Evolutionary conservation across 53 echinoderm and acorn worm genomes (phyloP).

Genomic region (Crossaster papposus): DNA sequence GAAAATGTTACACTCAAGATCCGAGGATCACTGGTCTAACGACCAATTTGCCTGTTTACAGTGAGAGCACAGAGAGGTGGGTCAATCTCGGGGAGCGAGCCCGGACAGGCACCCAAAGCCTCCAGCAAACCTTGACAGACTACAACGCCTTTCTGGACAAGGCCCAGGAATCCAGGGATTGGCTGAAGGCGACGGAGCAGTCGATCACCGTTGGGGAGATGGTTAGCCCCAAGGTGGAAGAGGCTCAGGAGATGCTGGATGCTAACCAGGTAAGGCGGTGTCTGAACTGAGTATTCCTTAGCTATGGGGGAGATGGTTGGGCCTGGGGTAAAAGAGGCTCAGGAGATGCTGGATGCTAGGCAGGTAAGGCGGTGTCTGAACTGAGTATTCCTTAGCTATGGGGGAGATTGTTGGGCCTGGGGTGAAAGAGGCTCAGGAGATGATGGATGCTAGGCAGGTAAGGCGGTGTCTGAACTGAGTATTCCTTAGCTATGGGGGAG

Average conservation of each 20-base stretch:
- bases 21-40: too few relatives aligned
- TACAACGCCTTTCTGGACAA: conserved; percentile 76
- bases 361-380: neutral
- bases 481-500: neutral
- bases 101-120: conserved; percentile 33
- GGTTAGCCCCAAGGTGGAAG: conserved; percentile 76
- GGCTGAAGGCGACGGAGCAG: conserved; percentile 65
- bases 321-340: neutral
- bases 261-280: conserved; percentile 65
- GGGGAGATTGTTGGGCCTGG: conserved; percentile 34
- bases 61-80: conserved; percentile 77
- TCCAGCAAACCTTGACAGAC: conserved; percentile 75
- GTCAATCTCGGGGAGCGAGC: conserved; percentile 53
- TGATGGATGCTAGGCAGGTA: conserved; percentile 17
- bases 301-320: conserved; percentile 32
- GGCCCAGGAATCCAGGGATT: conserved; percentile 71
- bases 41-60: conserved; percentile 14
- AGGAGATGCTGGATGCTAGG: conserved; percentile 16
- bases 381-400: neutral
- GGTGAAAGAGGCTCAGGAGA: too few relatives aligned
- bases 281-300: neutral
- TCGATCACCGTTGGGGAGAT: conserved; percentile 36
- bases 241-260: conserved; percentile 65
- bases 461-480: neutral
- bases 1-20: too few relatives aligned